Evolutionary conservation across 2,888 invertebrate genomes (phyloP).

Genomic region (Leptura quadrifasciata): DNA sequence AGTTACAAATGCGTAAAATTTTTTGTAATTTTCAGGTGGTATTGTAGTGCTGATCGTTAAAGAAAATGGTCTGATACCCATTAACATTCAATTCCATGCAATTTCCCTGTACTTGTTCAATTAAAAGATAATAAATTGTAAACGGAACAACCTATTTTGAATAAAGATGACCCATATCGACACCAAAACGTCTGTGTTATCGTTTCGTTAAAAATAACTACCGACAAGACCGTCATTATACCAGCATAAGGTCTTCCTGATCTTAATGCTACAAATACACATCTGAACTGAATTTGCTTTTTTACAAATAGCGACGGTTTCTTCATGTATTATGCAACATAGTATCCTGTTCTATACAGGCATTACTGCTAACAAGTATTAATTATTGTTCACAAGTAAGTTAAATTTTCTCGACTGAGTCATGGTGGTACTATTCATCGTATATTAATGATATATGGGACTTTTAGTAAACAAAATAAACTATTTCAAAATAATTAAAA

Average conservation of each 20-base stretch:
- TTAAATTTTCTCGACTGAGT: neutral
- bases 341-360: neutral
- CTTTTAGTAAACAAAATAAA: no score
- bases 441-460: neutral
- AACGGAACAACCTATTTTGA: slow-evolving; percentile 35
- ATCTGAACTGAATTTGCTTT: slow-evolving; percentile 28
- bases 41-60: slow-evolving; percentile 9
- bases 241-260: slow-evolving; percentile 44
- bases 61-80: neutral
- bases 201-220: slow-evolving; percentile 18
- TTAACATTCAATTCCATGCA: slow-evolving; percentile 16
- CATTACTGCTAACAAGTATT: neutral
- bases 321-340: slow-evolving; percentile 47
- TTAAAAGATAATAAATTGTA: slow-evolving; percentile 17
- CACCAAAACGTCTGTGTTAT: slow-evolving; percentile 17
- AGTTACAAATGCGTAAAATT: slow-evolving; percentile 2
- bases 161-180: slow-evolving; percentile 46
- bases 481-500: no score
- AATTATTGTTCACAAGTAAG: neutral
- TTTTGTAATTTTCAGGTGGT: slow-evolving; percentile 18
- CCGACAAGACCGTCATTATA: slow-evolving; percentile 38
- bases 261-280: slow-evolving; percentile 20
- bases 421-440: slow-evolving; percentile 31
- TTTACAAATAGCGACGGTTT: slow-evolving; percentile 36
- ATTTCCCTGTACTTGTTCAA: slow-evolving; percentile 21